Percentiles rank a stretch among this genome's conserved stretches.
These are phyloP conservation scores for Parauchenoglanis ngamensis DNA, from an alignment of 2,797 vertebrate genomes.

Conservation along the genomic window DNA sequence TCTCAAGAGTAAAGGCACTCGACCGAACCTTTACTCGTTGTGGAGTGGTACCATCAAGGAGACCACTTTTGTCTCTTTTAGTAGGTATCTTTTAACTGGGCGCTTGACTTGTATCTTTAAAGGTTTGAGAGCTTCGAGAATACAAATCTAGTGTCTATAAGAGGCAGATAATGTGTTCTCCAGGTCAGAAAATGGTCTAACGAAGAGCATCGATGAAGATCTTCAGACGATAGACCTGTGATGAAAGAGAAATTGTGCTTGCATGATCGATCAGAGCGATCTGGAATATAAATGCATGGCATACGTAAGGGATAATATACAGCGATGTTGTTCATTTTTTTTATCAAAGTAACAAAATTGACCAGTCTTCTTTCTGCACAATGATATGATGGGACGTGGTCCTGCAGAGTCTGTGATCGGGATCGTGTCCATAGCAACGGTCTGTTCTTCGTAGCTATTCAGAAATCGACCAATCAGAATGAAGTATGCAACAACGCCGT, in stretches of 20 bases:
- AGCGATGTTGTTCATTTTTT: too few species aligned
- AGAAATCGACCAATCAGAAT: too few species aligned
- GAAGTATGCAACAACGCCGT: too few species aligned
- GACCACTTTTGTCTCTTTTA: neutral
- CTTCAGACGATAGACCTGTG: too few species aligned
- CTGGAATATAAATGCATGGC: neutral
- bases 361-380: too few species aligned
- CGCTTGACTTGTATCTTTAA: neutral
- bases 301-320: too few species aligned
- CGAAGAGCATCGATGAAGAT: neutral
- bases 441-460: too few species aligned
- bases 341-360: too few species aligned
- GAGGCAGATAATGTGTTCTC: neutral
- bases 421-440: too few species aligned
- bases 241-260: neutral
- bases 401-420: too few species aligned
- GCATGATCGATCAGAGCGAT: neutral
- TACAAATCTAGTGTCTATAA: neutral
- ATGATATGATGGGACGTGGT: too few species aligned
- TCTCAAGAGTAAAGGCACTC: neutral
- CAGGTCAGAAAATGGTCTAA: neutral
- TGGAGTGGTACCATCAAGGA: neutral
- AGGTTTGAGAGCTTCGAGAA: too few species aligned
- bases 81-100: neutral
- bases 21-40: neutral